Evolutionary conservation across 2,888 invertebrate species (phyloP).

Genomic region (Vandiemenella viatica): DNA sequence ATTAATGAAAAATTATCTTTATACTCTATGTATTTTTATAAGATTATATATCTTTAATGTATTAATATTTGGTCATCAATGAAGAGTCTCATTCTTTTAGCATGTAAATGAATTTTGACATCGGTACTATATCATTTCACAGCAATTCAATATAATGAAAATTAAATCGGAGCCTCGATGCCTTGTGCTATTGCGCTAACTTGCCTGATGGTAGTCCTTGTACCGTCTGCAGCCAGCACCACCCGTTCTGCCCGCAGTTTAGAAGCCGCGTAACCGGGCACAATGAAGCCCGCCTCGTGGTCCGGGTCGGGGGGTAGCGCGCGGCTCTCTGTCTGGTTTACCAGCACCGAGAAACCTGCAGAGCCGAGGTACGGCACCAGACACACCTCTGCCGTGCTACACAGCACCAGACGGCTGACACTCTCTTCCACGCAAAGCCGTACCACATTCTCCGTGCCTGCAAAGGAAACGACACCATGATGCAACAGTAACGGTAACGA

Average conservation of each 20-base stretch:
- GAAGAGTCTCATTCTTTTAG: too few relatives aligned
- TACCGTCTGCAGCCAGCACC: slow-evolving; percentile 36
- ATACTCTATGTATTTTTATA: too few relatives aligned
- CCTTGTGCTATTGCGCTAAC: too few relatives aligned
- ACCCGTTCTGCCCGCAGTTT: slow-evolving; percentile 42
- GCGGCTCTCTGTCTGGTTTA: slow-evolving; percentile 37
- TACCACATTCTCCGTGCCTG: slow-evolving; percentile 43
- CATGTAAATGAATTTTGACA: too few relatives aligned
- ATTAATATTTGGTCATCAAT: too few relatives aligned
- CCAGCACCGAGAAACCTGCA: slow-evolving; percentile 30
- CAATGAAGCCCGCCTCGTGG: slow-evolving; percentile 31
- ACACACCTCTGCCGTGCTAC: slow-evolving; percentile 42
- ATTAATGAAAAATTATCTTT: too few relatives aligned
- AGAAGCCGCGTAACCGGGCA: slow-evolving; percentile 43
- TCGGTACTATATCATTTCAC: too few relatives aligned
- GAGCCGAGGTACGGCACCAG: slow-evolving; percentile 32
- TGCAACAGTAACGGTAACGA: too few relatives aligned
- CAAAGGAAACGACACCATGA: not conserved
- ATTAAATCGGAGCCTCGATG: too few relatives aligned
- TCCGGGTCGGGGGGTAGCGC: slow-evolving; percentile 28
- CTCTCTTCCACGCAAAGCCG: slow-evolving; percentile 36
- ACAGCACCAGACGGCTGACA: slow-evolving; percentile 38
- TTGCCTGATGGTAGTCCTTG: too few relatives aligned
- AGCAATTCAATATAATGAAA: too few relatives aligned
- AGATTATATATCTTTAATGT: too few relatives aligned